Percentiles rank a stretch among this genome's conserved stretches.
Evolutionary conservation across 2,113 vertebrate species (phyloP).

Genomic region (Epinephelus fuscoguttatus): DNA sequence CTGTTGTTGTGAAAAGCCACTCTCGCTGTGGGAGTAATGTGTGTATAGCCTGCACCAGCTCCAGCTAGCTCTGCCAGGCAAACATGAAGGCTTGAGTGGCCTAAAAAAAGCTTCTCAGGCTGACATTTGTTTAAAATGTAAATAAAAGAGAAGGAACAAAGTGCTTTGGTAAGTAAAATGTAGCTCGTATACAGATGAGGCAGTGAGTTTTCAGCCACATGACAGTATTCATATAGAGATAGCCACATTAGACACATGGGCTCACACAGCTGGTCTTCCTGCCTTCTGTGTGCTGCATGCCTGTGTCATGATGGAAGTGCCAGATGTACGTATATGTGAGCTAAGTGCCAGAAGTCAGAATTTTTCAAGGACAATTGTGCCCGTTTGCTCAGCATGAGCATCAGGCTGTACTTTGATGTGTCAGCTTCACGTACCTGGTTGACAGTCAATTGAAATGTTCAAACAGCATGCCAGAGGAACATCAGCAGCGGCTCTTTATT

Average conservation of each 20-base stretch:
- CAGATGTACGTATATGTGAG: constrained; percentile 53
- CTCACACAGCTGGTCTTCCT: constrained; percentile 43
- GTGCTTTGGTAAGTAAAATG: not conserved
- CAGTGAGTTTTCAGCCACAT: not conserved
- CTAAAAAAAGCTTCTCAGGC: constrained; percentile 18
- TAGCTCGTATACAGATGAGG: constrained; percentile 11
- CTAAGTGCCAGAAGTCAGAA: constrained; percentile 40
- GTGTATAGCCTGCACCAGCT: constrained; percentile 31
- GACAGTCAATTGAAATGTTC: constrained; percentile 39
- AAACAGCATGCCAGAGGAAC: constrained; percentile 31
- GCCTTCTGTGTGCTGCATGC: constrained; percentile 29
- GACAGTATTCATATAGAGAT: constrained; percentile 10
- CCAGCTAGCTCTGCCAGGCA: constrained; percentile 36
- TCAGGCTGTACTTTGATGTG: constrained; percentile 59
- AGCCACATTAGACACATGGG: constrained; percentile 15
- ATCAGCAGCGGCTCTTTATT: constrained; percentile 8
- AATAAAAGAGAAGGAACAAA: constrained; percentile 9
- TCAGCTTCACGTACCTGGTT: constrained; percentile 39
- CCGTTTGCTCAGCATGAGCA: constrained; percentile 13
- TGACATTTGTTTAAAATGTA: constrained; percentile 19
- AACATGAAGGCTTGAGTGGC: constrained; percentile 23
- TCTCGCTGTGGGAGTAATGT: constrained; percentile 45
- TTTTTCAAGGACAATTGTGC: constrained; percentile 50
- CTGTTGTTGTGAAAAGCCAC: constrained; percentile 48
- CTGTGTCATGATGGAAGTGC: constrained; percentile 58